phyloP scores from a whole-genome alignment of 1,140 invertebrate species.

The Eumeta japonica region DNA sequence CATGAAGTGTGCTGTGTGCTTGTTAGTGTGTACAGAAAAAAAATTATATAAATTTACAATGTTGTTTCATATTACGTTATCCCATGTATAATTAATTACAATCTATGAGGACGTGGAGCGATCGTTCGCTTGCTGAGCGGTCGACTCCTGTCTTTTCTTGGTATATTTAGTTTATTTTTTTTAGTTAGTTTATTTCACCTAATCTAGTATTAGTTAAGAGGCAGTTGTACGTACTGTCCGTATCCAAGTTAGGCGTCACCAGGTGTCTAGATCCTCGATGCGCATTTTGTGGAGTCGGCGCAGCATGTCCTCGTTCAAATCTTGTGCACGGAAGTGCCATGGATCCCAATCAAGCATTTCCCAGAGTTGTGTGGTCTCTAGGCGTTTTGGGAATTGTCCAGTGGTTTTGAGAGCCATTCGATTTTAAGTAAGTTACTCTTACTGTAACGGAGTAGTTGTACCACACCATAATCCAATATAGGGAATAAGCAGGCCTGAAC shows the following conservation, averaged over 20 bases:
- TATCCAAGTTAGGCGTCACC: not conserved
- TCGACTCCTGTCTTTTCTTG: too few species aligned
- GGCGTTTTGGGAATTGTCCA: slow-evolving; percentile 7
- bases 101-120: too few species aligned
- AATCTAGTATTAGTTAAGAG: too few species aligned
- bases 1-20: too few species aligned
- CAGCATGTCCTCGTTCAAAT: slow-evolving; percentile 7
- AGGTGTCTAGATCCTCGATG: slow-evolving; percentile 6
- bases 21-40: too few species aligned
- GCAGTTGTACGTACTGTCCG: too few species aligned
- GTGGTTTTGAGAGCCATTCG: slow-evolving; percentile 5
- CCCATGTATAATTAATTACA: too few species aligned
- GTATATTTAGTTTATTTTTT: too few species aligned
- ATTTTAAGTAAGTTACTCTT: slow-evolving; percentile 6
- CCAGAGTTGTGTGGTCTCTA: slow-evolving; percentile 5
- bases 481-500: slow-evolving; percentile 7
- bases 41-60: too few species aligned
- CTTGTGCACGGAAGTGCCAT: slow-evolving; percentile 7
- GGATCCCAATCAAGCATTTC: slow-evolving; percentile 6
- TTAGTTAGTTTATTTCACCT: not conserved
- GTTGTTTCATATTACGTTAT: too few species aligned
- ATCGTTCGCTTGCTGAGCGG: too few species aligned
- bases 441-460: slow-evolving; percentile 7
- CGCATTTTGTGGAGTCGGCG: slow-evolving; percentile 4
- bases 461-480: slow-evolving; percentile 8